These are phyloP conservation scores for Chaunax sp. DNA, from an alignment of 2,797 vertebrate species.

Conservation along the genomic window DNA sequence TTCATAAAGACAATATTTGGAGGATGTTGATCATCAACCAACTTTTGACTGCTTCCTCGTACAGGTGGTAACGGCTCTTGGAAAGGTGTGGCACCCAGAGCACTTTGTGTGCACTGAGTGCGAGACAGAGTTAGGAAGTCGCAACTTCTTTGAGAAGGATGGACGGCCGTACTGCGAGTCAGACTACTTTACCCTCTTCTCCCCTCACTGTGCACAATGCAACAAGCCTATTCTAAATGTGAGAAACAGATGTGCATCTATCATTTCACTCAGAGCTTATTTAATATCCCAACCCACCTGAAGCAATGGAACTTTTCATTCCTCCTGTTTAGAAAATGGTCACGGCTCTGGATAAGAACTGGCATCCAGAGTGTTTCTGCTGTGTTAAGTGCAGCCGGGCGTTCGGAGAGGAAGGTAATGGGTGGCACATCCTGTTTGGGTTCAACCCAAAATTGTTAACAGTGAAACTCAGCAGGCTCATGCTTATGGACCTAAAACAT, in stretches of 20 bases:
- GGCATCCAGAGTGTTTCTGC: constrained; percentile 96
- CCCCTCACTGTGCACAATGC: constrained; percentile 91
- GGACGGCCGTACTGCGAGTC: constrained; percentile 92
- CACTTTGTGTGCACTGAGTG: constrained; percentile 92
- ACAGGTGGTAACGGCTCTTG: constrained; percentile 93
- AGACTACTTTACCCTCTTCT: constrained; percentile 93
- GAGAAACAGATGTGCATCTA: constrained; percentile 42
- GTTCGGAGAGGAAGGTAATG: constrained; percentile 93
- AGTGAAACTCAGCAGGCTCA: constrained; percentile 5
- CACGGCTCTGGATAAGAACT: constrained; percentile 92
- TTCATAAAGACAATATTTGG: neutral
- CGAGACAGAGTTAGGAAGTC: constrained; percentile 88
- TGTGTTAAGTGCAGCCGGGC: constrained; percentile 90
- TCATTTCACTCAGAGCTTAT: neutral
- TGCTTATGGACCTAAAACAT: neutral
- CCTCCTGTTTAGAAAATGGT: constrained; percentile 90
- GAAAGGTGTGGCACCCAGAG: constrained; percentile 92
- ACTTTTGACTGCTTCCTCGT: neutral
- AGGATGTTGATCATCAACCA: neutral
- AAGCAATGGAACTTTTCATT: constrained; percentile 1
- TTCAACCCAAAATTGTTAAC: constrained; percentile 12
- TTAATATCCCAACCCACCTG: neutral
- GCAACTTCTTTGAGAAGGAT: constrained; percentile 95
- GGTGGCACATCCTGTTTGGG: constrained; percentile 51
- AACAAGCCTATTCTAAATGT: constrained; percentile 93